phyloP scores from a whole-genome alignment of 2,113 vertebrate genomes.

The Cryptotis parvus region DNA sequence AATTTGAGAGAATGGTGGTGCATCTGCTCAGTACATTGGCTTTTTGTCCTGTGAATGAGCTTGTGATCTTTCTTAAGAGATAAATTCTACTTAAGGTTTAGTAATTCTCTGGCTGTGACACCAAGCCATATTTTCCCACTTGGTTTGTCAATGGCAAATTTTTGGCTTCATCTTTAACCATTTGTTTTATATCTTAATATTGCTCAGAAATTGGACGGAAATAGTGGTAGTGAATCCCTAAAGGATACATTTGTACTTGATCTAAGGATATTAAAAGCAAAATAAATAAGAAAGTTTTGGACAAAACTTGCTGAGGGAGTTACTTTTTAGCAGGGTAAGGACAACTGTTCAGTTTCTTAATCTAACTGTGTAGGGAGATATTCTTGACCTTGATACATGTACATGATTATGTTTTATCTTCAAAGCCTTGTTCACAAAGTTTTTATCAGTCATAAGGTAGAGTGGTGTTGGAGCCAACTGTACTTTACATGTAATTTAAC shows the following conservation, averaged over 20 bases:
- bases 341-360: neutral
- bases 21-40: neutral
- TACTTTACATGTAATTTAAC: neutral
- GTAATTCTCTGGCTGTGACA: neutral
- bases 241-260: neutral
- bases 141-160: neutral
- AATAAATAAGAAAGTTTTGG: neutral
- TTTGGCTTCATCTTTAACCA: neutral
- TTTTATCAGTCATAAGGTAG: neutral
- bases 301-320: neutral
- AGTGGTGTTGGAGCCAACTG: neutral
- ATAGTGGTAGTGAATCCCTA: neutral
- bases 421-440: neutral
- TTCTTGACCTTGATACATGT: neutral
- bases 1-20: neutral
- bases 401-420: neutral
- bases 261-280: neutral
- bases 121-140: neutral
- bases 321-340: neutral
- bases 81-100: neutral
- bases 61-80: neutral
- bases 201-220: neutral
- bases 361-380: neutral
- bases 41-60: neutral
- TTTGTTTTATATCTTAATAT: constrained; percentile 39